Conservation (phyloP, 1,140 invertebrate genomes). For the Maconellicoccus hirsutus region DNA sequence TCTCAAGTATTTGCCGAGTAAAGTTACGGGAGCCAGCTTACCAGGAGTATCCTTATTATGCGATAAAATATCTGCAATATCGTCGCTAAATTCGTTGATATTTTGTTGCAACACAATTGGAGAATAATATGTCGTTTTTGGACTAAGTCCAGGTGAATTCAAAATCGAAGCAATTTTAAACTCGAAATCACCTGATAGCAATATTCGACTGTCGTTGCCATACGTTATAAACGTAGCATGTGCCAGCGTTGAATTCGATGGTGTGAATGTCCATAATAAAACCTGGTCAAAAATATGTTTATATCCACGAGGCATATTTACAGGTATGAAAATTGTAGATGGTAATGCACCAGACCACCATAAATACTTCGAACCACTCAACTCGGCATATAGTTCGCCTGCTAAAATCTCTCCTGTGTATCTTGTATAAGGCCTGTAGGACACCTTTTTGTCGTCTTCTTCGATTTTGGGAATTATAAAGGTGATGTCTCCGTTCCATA, state of each 20-base stretch:
- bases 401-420: not conserved
- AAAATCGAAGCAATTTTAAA: not conserved
- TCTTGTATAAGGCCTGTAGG: not conserved
- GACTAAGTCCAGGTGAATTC: not conserved
- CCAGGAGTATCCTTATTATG: not conserved
- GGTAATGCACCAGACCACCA: constrained; percentile 5
- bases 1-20: constrained; percentile 29
- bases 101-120: not conserved
- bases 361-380: not conserved
- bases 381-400: not conserved
- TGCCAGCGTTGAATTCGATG: too few relatives aligned
- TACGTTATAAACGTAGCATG: not conserved
- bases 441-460: not conserved
- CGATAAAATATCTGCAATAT: not conserved
- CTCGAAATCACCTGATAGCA: not conserved
- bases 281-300: not conserved
- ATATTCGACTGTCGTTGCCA: not conserved
- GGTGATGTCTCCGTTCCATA: not conserved
- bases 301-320: not conserved
- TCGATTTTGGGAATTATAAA: not conserved
- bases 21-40: not conserved
- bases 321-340: not conserved
- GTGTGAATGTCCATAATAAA: not conserved
- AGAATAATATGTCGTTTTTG: not conserved
- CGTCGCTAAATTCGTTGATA: not conserved